phyloP scores from a whole-genome alignment of 2,113 vertebrate genomes.

The Sphaerodactylus townsendi region DNA sequence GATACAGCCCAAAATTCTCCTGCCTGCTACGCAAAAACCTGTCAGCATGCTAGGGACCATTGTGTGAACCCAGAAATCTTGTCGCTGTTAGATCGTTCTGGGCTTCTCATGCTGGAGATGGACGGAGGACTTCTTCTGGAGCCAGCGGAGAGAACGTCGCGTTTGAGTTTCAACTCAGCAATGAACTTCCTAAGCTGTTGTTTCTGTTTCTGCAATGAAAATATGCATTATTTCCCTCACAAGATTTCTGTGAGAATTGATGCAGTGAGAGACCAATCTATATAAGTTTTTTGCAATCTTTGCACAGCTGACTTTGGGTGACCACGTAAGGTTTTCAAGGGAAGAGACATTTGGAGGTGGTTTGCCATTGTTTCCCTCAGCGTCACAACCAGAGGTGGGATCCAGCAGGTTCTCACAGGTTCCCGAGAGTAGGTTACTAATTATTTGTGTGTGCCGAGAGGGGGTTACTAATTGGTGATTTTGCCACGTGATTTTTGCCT shows the following conservation, averaged over 20 bases:
- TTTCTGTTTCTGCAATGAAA: not conserved
- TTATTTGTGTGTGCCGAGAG: too few relatives aligned
- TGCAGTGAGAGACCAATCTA: not conserved
- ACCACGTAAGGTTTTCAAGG: too few relatives aligned
- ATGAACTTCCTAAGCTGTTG: not conserved
- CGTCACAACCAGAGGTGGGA: too few relatives aligned
- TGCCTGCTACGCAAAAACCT: not conserved
- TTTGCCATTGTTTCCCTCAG: too few relatives aligned
- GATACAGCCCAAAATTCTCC: not conserved
- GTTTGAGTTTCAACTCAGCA: not conserved
- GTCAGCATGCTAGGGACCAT: not conserved
- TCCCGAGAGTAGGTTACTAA: too few relatives aligned
- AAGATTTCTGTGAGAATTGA: not conserved
- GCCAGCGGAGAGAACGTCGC: not conserved
- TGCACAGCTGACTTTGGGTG: too few relatives aligned
- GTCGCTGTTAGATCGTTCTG: not conserved
- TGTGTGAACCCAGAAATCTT: not conserved
- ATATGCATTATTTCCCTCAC: not conserved
- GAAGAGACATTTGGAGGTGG: too few relatives aligned
- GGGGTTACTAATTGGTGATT: too few relatives aligned
- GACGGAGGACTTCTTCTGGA: not conserved
- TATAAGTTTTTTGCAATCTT: too few relatives aligned
- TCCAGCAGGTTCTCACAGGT: too few relatives aligned
- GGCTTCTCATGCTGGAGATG: not conserved
- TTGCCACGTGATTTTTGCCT: too few relatives aligned